A percentile compares a stretch with the other conserved stretches of the same genome.
These are phyloP conservation scores for Eidolon helvum DNA, from an alignment of 2,113 vertebrate genomes.

Conservation along the genomic window DNA sequence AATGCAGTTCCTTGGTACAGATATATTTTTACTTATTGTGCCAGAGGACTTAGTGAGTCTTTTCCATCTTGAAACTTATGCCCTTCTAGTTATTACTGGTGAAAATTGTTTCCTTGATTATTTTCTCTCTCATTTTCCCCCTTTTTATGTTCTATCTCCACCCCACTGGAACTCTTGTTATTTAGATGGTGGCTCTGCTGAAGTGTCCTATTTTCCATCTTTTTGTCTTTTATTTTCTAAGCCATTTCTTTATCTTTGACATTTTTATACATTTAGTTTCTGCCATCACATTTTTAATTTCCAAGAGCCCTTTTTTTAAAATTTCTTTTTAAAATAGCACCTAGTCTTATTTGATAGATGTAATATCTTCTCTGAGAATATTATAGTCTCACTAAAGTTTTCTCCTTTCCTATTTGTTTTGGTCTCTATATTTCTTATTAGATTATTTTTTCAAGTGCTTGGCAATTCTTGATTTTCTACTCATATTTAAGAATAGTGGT, in stretches of 20 bases:
- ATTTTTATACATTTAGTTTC: not conserved
- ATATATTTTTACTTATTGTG: not conserved
- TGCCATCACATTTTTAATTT: not conserved
- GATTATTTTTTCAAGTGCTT: not conserved
- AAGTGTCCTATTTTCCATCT: not conserved
- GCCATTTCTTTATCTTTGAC: not conserved
- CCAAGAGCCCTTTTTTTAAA: not conserved
- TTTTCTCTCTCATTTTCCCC: not conserved
- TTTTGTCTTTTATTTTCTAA: not conserved
- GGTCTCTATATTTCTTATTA: not conserved
- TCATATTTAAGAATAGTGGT: not conserved
- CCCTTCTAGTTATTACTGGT: not conserved
- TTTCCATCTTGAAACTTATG: not conserved
- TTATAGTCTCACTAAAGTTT: not conserved
- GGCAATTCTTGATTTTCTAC: not conserved
- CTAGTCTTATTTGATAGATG: not conserved
- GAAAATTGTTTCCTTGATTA: not conserved
- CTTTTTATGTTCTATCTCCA: not conserved
- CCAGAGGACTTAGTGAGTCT: not conserved
- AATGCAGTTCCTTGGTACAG: not conserved
- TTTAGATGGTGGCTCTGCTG: not conserved
- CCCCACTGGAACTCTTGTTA: not conserved
- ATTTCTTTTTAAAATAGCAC: not conserved
- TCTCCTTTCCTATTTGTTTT: not conserved
- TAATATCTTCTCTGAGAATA: slow-evolving; percentile 1